Evolutionary conservation across 37 sponge, comb jelly and placozoan genomes (phyloP), one percentile per base, ranked within the genome.

Genomic region (Cladorhizidae sp.): DNA sequence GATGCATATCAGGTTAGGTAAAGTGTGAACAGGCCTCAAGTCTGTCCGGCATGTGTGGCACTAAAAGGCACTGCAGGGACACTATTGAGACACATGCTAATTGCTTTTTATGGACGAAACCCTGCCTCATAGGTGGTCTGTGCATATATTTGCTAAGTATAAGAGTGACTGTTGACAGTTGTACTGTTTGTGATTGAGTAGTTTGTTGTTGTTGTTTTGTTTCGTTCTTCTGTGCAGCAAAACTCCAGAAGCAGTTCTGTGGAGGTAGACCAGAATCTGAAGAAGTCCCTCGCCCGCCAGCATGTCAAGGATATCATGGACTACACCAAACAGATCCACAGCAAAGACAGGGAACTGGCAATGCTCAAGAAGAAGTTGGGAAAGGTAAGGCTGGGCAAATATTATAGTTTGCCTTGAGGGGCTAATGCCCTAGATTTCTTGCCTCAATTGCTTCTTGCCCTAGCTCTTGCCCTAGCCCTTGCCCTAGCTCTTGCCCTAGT

Each of bases 261-360:
- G n/a, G 72, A 71, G 23, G n/a, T 37, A 5, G 72, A 71, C 1
- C 72, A 71, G 26, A 36, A 71, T 36, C 14, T 67, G 32, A 73
- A 70, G 70, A 78, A 68, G 75, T 63, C 40, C 18, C 59, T 89
- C 7, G 63, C 81, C 1, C 57, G 90, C 7, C 93, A 93, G 55
- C 93, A 88, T 28, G 85, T 81, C 59, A 93, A 88, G 59, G 93
- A 93, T 20, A 73, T 85, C 56, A 50, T 61, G n/a, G 89, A 93
- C 25, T 87, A 93, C 83, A 88, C 78, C 37, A 85, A 80, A 45
- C 83, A 93, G 79, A 70, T 93, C 39, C 70, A 67, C 40, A 78
- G 57, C 64, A 93, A 84, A 64, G 89, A 93, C 55, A 81, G 59
- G 57, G 89, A 93, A 64, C 37, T 86, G 1, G 70, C 74, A 0